Base-by-base conservation (phyloP, 2,888 invertebrate genomes). In the Sesia apiformis region DNA sequence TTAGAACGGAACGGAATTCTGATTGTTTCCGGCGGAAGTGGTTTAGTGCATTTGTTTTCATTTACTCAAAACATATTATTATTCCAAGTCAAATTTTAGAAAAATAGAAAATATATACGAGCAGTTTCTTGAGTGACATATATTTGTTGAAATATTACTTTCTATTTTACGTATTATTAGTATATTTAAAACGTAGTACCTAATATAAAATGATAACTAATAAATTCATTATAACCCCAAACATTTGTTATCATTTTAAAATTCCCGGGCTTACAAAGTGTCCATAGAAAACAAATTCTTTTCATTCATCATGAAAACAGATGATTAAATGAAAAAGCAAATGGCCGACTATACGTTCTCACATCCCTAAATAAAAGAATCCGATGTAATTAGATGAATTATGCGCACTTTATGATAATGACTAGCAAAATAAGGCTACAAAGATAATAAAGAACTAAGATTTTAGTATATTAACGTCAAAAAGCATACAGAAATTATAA, bases 361-460 rank as follows among this genome's bases (percentile, higher is more conserved):
- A 67, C 68, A 78, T 77, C 78, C 76, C 78, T 71, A 76, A 74
- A 72, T 77, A 82, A 81, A 66, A 74, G 67, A 89, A 90, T 90
- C 90, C 90, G 82, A 90, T 89, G 84, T 90, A 87, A 91, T 90
- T 85, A 75, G 80, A 91, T 91, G 91, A 90, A 84, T 82, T 76
- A 91, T 91, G 91, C 90, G 81, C 89, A 88, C 83, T 90, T 89
- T 83, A 90, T 89, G 86, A 81, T 80, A 70, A 90, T 85, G 89
- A 88, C 78, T 87, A 88, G 89, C 85, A 85, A 88, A 91, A 90
- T 89, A 91, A 86, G 85, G 83, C 75, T 81, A 75, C 70, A 63
- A 70, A 76, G 70, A 73, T 65, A 67, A 63, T 74, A 81, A 82
- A 81, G 69, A 78, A 78, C 66, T 75, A 66, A 74, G 67, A 77